Evolutionary conservation across 2,113 vertebrate genomes (phyloP), one percentile per base, ranked within the genome.

Genomic region (Promerops cafer): DNA sequence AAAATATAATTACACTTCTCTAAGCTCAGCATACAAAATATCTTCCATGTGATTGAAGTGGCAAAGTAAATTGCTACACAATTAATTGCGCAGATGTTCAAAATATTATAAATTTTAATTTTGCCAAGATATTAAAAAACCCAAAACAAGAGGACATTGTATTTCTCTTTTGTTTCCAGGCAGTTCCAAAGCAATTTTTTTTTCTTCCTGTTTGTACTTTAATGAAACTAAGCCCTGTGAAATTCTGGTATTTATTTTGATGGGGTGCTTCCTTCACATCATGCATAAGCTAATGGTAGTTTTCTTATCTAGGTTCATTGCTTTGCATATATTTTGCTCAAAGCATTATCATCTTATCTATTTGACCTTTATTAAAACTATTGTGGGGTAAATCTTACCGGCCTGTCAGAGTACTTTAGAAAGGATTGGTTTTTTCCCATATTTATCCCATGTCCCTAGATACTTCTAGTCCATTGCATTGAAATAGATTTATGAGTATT

Each of bases 121-220:
- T 74, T 78, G 44, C 42, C 60, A 74, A 60, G 24, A 37, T 54
- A 26, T 15, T 9, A 23, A 57, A 47, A 31, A 33, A 20, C 1
- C 1, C n/a, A 27, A 39, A n/a, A 4, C 3, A 39, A 56, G 8
- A 5, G 4, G 11, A n/a, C 14, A 44, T 7, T 40, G 13, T 35
- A 30, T 50, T 71, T 86, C 27, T 78, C 16, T 49, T 74, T 63
- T 47, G 2, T 28, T 83, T 54, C 16, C 31, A 79, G 22, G 11
- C 10, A 61, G 15, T 40, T 84, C 6, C 16, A 75, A 74, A 76
- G 8, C 10, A 86, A 53, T 76, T 75, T 24, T 56, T 56, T 75
- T 5, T 79, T 86, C n/a, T 42, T 78, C 17, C 19, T 83, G 13
- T 27, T 54, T 70, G 13, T n/a, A 10, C 23, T 81, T 28, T 28